Percentiles rank a stretch among this genome's conserved stretches.
phyloP scores from a whole-genome alignment of 2,888 invertebrate species.

The Glomeris marginata region DNA sequence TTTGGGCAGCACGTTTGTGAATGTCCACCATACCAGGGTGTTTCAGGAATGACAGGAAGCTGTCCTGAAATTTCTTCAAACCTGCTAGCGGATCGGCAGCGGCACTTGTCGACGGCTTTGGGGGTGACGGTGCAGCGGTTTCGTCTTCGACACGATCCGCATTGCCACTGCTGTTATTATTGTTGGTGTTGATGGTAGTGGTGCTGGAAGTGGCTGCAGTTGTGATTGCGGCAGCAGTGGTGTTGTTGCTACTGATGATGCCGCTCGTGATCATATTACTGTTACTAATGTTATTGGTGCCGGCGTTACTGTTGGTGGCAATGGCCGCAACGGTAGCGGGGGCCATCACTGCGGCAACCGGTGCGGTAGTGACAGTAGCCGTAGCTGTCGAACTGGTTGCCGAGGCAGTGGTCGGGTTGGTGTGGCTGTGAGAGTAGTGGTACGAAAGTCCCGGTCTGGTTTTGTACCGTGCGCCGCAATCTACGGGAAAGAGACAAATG shows the following conservation, averaged over 20 bases:
- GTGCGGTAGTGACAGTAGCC: constrained; percentile 7
- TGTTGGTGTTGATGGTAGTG: neutral
- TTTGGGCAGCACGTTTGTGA: constrained; percentile 7
- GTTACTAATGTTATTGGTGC: no score
- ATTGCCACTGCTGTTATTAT: neutral
- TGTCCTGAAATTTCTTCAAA: constrained; percentile 41
- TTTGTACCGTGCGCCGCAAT: constrained; percentile 92
- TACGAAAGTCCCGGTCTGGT: constrained; percentile 89
- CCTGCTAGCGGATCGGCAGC: constrained; percentile 34
- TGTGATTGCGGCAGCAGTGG: constrained; percentile 5
- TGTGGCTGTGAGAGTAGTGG: constrained; percentile 86
- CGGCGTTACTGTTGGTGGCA: no score
- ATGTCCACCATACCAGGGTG: constrained; percentile 18
- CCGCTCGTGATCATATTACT: neutral
- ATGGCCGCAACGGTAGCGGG: neutral
- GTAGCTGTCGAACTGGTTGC: constrained; percentile 16
- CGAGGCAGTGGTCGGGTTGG: constrained; percentile 30
- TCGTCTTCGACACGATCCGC: constrained; percentile 12
- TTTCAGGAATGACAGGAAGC: constrained; percentile 31
- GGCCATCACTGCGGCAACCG: neutral
- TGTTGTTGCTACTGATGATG: neutral
- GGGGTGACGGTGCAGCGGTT: constrained; percentile 12
- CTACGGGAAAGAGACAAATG: constrained; percentile 31
- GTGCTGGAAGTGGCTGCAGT: neutral
- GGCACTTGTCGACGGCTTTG: constrained; percentile 12